These are phyloP conservation scores for Chitala chitala DNA, from an alignment of 2,113 vertebrate species.

Conservation along the genomic window DNA sequence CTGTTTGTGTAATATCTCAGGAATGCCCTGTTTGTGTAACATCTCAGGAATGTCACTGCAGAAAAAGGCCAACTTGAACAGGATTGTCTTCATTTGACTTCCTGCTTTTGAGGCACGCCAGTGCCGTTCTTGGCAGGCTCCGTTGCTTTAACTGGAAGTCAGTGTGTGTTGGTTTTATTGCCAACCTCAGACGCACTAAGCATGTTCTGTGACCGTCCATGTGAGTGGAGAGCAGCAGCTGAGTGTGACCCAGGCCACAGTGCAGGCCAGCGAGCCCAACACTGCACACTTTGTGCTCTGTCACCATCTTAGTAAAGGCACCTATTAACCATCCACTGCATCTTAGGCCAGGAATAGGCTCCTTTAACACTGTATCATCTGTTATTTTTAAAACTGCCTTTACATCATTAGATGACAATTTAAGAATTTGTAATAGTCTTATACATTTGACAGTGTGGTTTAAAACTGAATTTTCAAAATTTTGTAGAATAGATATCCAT, in stretches of 20 bases:
- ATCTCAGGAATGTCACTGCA: neutral
- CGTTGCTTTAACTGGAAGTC: slow-evolving; percentile 8
- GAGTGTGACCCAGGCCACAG: neutral
- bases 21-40: neutral
- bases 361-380: no score
- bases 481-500: no score
- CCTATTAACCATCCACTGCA: no score
- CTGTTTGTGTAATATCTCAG: no score
- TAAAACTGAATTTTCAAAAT: neutral
- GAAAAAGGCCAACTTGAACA: neutral
- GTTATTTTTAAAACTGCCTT: no score
- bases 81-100: neutral
- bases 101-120: neutral
- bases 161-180: slow-evolving; percentile 12
- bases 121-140: neutral
- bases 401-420: no score
- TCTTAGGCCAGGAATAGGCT: no score
- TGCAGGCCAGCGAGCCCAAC: neutral
- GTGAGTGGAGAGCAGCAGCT: neutral
- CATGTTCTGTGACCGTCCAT: slow-evolving; percentile 21
- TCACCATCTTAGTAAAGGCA: no score
- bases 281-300: no score
- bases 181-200: neutral
- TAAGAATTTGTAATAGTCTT: no score
- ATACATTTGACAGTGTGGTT: no score